Conservation (phyloP, 2,888 invertebrate species). For the Galeopsomyia nigrocyanea region DNA sequence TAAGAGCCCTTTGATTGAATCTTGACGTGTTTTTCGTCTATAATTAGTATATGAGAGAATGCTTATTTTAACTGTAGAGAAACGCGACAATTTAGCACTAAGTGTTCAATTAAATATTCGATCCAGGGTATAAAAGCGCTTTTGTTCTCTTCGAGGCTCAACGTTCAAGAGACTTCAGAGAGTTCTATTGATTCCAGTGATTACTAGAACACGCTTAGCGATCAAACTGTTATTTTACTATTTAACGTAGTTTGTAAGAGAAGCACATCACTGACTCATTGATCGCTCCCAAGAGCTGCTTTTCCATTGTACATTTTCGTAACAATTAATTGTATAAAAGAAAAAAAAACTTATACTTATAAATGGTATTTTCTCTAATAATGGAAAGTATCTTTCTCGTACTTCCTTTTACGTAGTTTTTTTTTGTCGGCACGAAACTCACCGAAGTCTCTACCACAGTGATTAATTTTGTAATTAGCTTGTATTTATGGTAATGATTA, state of each 20-base stretch:
- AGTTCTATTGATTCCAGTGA: slow-evolving; percentile 46
- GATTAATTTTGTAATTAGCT: slow-evolving; percentile 68
- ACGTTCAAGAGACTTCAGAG: slow-evolving; percentile 46
- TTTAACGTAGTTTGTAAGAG: slow-evolving; percentile 42
- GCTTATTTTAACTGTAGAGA: too few species aligned
- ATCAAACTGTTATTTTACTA: slow-evolving; percentile 42
- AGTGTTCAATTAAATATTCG: slow-evolving; percentile 41
- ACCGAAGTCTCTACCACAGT: slow-evolving; percentile 47
- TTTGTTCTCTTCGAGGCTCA: slow-evolving; percentile 38
- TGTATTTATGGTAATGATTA: slow-evolving; percentile 59
- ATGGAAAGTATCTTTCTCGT: slow-evolving; percentile 23
- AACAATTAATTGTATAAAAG: slow-evolving; percentile 41
- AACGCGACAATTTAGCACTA: neutral
- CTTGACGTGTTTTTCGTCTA: too few species aligned
- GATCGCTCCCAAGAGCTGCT: slow-evolving; percentile 30
- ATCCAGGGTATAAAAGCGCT: slow-evolving; percentile 40
- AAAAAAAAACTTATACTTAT: slow-evolving; percentile 23
- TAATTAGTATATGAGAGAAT: too few species aligned
- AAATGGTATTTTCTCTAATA: slow-evolving; percentile 34
- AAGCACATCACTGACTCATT: slow-evolving; percentile 17
- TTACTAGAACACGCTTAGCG: slow-evolving; percentile 43
- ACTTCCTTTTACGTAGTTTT: slow-evolving; percentile 20
- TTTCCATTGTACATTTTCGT: slow-evolving; percentile 46
- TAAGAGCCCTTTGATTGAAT: too few species aligned
- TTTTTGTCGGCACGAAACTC: slow-evolving; percentile 40